Conservation (phyloP, 2,888 invertebrate genomes). For the Ophioninae sp. region DNA sequence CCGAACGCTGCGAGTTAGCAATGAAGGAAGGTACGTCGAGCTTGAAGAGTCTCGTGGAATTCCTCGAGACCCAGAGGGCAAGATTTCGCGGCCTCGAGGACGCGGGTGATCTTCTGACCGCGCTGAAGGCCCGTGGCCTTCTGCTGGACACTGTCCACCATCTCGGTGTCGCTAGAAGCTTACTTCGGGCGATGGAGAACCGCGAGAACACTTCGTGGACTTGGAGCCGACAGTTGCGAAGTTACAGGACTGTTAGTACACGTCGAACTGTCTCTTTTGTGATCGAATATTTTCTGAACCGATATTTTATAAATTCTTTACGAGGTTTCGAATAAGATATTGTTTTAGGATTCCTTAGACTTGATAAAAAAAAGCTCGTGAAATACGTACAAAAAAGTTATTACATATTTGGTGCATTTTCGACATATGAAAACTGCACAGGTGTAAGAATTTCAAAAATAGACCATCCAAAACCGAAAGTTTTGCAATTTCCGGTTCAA, state of each 20-base stretch:
- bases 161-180: conserved; percentile 89
- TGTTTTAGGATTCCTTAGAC: too few relatives aligned
- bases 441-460: too few relatives aligned
- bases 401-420: too few relatives aligned
- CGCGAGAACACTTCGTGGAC: conserved; percentile 85
- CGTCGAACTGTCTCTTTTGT: too few relatives aligned
- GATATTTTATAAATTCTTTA: too few relatives aligned
- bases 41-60: conserved; percentile 81
- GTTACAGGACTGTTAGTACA: conserved; percentile 72
- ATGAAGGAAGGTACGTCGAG: conserved; percentile 72
- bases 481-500: too few relatives aligned
- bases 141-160: conserved; percentile 97
- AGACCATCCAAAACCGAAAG: too few relatives aligned
- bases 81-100: conserved; percentile 82
- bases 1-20: conserved; percentile 76
- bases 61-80: conserved; percentile 82
- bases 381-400: too few relatives aligned
- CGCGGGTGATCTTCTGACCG: conserved; percentile 83
- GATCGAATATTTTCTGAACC: too few relatives aligned
- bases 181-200: conserved; percentile 83
- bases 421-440: too few relatives aligned
- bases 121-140: conserved; percentile 94
- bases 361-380: too few relatives aligned
- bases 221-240: conserved; percentile 97
- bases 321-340: too few relatives aligned